Evolutionary conservation across 2,113 vertebrate species (phyloP).

Genomic region (Brachyistius frenatus): DNA sequence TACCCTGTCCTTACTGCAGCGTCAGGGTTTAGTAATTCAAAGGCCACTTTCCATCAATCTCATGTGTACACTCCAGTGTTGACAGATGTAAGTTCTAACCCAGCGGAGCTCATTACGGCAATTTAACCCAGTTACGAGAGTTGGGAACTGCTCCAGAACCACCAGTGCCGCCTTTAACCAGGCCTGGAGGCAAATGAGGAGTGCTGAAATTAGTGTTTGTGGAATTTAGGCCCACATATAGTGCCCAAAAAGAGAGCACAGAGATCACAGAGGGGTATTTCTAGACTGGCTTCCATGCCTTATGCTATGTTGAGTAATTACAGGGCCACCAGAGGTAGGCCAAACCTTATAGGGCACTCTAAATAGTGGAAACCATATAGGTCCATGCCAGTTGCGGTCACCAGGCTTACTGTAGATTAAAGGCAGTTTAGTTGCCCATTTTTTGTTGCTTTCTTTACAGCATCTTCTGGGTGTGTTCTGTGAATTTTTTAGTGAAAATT

Average conservation of each 20-base stretch:
- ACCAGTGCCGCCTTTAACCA: slow-evolving; percentile 37
- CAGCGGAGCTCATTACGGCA: slow-evolving; percentile 35
- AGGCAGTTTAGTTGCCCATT: slow-evolving; percentile 51
- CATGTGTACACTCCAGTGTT: slow-evolving; percentile 5
- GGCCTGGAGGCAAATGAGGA: slow-evolving; percentile 21
- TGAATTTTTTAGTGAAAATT: slow-evolving; percentile 21
- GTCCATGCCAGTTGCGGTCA: slow-evolving; percentile 66
- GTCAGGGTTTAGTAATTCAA: slow-evolving; percentile 9
- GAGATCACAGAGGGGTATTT: slow-evolving; percentile 80
- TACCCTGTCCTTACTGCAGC: slow-evolving; percentile 24
- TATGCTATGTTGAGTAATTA: slow-evolving; percentile 82
- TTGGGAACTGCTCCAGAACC: slow-evolving; percentile 47
- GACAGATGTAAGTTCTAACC: slow-evolving; percentile 47
- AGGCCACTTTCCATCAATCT: slow-evolving; percentile 34
- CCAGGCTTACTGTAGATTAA: slow-evolving; percentile 62
- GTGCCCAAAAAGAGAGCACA: slow-evolving; percentile 35
- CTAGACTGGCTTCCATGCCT: slow-evolving; percentile 62
- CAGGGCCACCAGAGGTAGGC: slow-evolving; percentile 61
- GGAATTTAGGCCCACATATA: slow-evolving; percentile 35
- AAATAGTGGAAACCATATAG: slow-evolving; percentile 71
- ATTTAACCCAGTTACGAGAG: slow-evolving; percentile 53
- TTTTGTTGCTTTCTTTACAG: slow-evolving; percentile 43
- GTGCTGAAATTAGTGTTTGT: slow-evolving; percentile 51
- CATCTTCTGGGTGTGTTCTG: slow-evolving; percentile 24
- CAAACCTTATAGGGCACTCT: slow-evolving; percentile 60